A percentile compares a stretch with the other conserved stretches of the same genome.
Evolutionary conservation across 2,113 vertebrate species (phyloP).

Genomic region (Spermophilus dauricus): DNA sequence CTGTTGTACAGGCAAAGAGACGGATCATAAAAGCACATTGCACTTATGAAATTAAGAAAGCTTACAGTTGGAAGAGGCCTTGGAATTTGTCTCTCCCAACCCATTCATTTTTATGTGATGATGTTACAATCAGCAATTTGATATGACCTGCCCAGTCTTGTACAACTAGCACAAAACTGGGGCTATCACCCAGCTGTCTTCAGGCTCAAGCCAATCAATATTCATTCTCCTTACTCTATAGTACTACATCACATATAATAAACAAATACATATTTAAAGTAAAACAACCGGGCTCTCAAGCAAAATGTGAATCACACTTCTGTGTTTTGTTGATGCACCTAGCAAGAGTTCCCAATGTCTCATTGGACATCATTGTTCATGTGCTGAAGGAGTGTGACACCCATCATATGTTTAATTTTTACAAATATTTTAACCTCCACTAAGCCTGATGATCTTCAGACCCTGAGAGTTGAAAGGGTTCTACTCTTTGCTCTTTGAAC

Average conservation of each 20-base stretch:
- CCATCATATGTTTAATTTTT: not conserved
- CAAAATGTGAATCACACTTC: not conserved
- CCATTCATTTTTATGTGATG: not conserved
- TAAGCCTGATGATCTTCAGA: not conserved
- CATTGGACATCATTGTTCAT: not conserved
- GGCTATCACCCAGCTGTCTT: rapidly evolving
- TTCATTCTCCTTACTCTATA: not conserved
- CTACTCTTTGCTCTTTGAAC: not conserved
- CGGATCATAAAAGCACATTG: not conserved
- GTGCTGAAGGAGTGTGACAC: not conserved
- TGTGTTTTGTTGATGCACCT: not conserved
- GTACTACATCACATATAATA: not conserved
- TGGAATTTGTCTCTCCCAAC: not conserved
- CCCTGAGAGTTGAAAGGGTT: not conserved
- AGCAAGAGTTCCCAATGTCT: not conserved
- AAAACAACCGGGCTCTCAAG: not conserved
- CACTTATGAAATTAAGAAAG: not conserved
- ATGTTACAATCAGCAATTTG: not conserved
- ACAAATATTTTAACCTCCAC: not conserved
- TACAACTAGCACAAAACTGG: not conserved
- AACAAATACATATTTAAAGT: not conserved
- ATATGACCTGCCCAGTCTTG: not conserved
- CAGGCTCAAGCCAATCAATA: not conserved
- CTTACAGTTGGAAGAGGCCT: not conserved
- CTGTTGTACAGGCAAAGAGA: not conserved